Base-by-base conservation (phyloP, 2,888 invertebrate species). In the Gandaritis pyraliata region DNA sequence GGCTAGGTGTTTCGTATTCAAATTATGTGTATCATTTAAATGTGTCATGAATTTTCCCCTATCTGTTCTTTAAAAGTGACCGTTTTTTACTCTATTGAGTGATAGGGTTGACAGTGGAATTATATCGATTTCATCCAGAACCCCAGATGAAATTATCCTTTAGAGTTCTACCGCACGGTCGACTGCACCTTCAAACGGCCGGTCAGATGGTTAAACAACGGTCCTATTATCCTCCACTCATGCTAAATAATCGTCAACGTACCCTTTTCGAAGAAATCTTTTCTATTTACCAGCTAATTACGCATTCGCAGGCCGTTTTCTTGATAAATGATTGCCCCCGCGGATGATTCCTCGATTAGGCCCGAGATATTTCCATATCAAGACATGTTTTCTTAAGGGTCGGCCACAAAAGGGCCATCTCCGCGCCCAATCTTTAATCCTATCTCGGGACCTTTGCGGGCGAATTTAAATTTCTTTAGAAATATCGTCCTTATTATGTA, bases 381-480 rank as follows among this genome's bases (percentile, higher is more conserved):
- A 88, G 90, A 90, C 92, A 91, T 91, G 91, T 92, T 92, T 92
- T 91, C 92, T 91, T 90, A 90, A 92, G 91, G 91, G 92, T 89
- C 88, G 85, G 72, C 90, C 89, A 91, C 91, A 91, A 92, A 87
- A 92, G 90, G 90, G 88, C 90, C 91, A 91, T 92, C 92, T 90
- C 86, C 80, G 80, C 86, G 82, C 87, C 90, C 91, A 91, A 92
- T 92, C 92, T 92, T 91, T 92, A 92, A 92, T 92, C 92, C 92
- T 92, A 92, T 92, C 92, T 92, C 83, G 90, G 83, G 89, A 91
- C 92, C 92, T 91, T 92, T 92, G 92, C 91, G 89, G 88, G 91
- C 88, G 81, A 92, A 92, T 92, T 92, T 91, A 92, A 92, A 92
- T 92, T 92, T 92, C 92, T 92, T 92, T 92, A 91, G 92, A 92